Evolutionary conservation across 2,888 invertebrate genomes (phyloP), one percentile per base, ranked within the genome.

Genomic region (Chironomus riparius): DNA sequence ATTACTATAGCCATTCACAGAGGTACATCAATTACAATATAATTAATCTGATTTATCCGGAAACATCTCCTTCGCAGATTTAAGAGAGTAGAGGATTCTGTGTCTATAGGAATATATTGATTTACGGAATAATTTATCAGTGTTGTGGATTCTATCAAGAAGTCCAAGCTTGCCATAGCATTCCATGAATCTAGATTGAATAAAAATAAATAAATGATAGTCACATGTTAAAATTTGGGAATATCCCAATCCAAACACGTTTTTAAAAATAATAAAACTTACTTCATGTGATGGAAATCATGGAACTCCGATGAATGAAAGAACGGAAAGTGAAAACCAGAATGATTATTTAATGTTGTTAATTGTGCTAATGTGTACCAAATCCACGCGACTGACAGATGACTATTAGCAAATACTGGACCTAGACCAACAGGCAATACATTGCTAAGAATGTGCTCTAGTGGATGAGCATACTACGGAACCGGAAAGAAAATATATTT

Each of bases 211-310:
- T n/a, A n/a, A n/a, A n/a, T n/a, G 38, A 38, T 38, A 38, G 15
- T 6, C 13, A n/a, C 50, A 5, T 13, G 50, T n/a, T 0, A 50
- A 50, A 3, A 50, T 5, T n/a, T 15, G 2, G n/a, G 50, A 13
- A 50, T 50, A 15, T 15, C 13, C 50, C 13, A 50, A 6, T 50
- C 3, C 2, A 13, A n/a, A 1, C 6, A 0, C 10, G 38, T 4
- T 38, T 1, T 10, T 0, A 38, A 50, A n/a, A 65, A 15, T 15
- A 65, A 65, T 5, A 15, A 65, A 13, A 18, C 38, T 38, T 56
- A 71, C 71, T 48, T 77, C 28, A 48, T 24, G 15, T 77, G 77
- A 68, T 77, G 77, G 70, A 69, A 77, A 50, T 77, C 77, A 15
- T 77, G 77, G 21, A 68, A 28, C 21, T 74, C 77, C 4, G 77